Conservation (phyloP, 2,113 vertebrate species). For the Ardeotis arabs region DNA sequence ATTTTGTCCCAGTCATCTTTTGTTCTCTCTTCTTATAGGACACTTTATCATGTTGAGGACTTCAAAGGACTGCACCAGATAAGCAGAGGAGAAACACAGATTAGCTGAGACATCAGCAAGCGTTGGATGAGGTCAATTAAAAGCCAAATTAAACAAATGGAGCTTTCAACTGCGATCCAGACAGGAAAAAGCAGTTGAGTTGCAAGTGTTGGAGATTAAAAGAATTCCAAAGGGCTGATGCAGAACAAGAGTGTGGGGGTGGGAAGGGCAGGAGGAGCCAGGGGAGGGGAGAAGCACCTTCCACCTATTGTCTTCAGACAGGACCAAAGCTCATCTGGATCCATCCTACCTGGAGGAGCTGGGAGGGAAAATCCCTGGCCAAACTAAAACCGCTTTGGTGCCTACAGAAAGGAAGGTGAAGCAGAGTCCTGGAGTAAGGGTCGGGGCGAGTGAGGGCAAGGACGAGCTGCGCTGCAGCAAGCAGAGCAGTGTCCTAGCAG, state of each 20-base stretch:
- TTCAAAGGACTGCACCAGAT: constrained; percentile 58
- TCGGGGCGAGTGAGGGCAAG: rapidly evolving
- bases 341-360: not conserved
- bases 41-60: not conserved
- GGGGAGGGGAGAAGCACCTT: not conserved
- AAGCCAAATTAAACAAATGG: constrained; percentile 67
- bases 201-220: constrained; percentile 49
- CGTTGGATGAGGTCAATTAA: constrained; percentile 22
- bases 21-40: not conserved
- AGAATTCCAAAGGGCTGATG: constrained; percentile 62
- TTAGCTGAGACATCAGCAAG: constrained; percentile 32
- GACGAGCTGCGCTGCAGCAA: not conserved
- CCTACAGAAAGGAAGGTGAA: not conserved
- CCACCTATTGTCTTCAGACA: not conserved
- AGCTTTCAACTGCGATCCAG: constrained; percentile 38
- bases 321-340: not conserved
- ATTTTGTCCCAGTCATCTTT: constrained; percentile 10
- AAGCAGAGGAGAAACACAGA: constrained; percentile 42
- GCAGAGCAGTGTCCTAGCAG: not conserved
- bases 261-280: not conserved
- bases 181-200: constrained; percentile 36
- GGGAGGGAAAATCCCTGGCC: not conserved
- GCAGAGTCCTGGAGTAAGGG: not conserved
- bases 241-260: not conserved
- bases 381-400: not conserved